Evolutionary conservation across 2,797 vertebrate species (phyloP).

Genomic region (Myotis findleyi): DNA sequence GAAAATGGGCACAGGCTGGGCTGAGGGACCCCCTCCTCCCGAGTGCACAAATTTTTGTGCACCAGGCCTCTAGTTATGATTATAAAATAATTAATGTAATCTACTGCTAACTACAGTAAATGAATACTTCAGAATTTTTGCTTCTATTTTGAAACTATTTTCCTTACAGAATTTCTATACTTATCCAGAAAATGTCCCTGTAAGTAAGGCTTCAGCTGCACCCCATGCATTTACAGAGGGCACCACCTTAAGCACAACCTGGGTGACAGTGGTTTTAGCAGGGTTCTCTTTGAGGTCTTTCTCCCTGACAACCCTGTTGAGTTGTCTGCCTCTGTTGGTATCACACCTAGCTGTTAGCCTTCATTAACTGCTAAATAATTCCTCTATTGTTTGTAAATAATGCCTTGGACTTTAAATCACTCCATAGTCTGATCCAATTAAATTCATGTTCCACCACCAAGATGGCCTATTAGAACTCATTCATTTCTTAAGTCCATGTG

Average conservation of each 20-base stretch:
- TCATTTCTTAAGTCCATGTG: neutral
- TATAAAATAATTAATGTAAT: constrained; percentile 7
- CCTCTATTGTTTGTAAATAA: neutral
- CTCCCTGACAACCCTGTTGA: neutral
- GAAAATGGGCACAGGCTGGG: no score
- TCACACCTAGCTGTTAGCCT: neutral
- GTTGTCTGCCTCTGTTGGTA: neutral
- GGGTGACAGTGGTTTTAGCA: neutral
- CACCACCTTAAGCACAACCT: neutral
- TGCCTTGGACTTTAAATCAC: neutral
- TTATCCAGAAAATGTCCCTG: neutral
- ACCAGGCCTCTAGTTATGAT: neutral
- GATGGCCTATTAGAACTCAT: neutral
- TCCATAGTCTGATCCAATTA: neutral
- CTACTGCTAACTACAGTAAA: neutral
- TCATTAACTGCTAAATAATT: neutral
- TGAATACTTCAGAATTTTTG: neutral
- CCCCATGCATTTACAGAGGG: neutral
- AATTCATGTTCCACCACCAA: neutral
- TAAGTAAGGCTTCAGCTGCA: neutral
- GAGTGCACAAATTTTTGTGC: no score
- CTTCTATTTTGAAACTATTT: neutral
- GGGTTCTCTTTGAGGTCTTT: neutral
- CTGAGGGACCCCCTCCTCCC: no score
- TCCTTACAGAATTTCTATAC: neutral